These are phyloP conservation scores for Anarsia innoxiella DNA, from an alignment of 2,888 invertebrate genomes.

Conservation along the genomic window DNA sequence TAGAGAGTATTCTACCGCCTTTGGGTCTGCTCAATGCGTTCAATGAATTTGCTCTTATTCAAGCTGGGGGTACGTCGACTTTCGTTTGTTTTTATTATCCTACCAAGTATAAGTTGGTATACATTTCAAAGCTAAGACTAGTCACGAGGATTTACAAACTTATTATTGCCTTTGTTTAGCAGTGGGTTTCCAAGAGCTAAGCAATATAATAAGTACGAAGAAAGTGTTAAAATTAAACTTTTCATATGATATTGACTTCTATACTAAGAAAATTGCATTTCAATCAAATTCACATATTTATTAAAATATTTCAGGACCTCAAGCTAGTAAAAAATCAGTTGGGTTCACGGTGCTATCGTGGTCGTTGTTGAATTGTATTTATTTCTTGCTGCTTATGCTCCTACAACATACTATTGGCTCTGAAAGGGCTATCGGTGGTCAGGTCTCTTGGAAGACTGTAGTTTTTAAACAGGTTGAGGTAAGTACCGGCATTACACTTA, in stretches of 20 bases:
- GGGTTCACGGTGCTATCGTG: slow-evolving; percentile 45
- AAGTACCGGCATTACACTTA: slow-evolving; percentile 3
- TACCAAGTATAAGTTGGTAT: too few relatives aligned
- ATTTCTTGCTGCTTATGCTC: slow-evolving; percentile 49
- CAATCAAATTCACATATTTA: too few relatives aligned
- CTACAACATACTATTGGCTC: slow-evolving; percentile 50
- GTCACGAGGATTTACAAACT: too few relatives aligned
- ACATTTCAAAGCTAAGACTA: too few relatives aligned
- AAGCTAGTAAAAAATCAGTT: too few relatives aligned
- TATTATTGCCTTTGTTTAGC: too few relatives aligned
- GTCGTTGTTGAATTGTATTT: slow-evolving; percentile 39
- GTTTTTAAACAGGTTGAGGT: slow-evolving; percentile 49
- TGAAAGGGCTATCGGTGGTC: slow-evolving; percentile 49
- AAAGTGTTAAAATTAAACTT: too few relatives aligned
- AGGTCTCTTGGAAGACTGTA: slow-evolving; percentile 54
- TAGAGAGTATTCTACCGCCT: slow-evolving; percentile 48
- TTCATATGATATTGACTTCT: too few relatives aligned
- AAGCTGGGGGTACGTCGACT: slow-evolving; percentile 43
- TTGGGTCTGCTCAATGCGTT: slow-evolving; percentile 53
- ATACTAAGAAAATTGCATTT: too few relatives aligned
- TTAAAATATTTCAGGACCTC: too few relatives aligned
- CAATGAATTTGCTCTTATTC: slow-evolving; percentile 51
- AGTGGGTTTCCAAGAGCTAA: too few relatives aligned
- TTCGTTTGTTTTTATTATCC: not conserved
- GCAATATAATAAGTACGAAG: too few relatives aligned